These are phyloP conservation scores for Serripes groenlandicus DNA, from an alignment of 2,888 invertebrate genomes.

Conservation along the genomic window DNA sequence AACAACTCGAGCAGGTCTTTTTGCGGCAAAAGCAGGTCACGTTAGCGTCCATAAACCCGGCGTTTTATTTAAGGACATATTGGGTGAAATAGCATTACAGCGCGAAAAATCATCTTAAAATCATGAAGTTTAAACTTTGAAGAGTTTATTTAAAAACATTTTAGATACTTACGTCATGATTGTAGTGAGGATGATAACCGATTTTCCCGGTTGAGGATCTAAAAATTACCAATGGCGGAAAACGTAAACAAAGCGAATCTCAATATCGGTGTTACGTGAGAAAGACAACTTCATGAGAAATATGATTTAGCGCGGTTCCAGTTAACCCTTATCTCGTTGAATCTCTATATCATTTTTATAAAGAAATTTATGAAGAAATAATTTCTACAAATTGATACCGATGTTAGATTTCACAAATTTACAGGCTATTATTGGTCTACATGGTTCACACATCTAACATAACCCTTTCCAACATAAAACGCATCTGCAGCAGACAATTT, in stretches of 20 bases:
- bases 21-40: no score
- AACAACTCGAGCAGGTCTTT: no score
- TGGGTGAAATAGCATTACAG: not conserved
- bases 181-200: constrained; percentile 54
- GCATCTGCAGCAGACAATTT: no score
- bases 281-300: not conserved
- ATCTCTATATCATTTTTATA: not conserved
- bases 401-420: no score
- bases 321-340: not conserved
- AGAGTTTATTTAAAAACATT: not conserved
- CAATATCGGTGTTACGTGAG: not conserved
- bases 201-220: constrained; percentile 47
- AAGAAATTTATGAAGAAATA: no score
- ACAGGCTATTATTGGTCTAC: no score
- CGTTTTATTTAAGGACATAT: not conserved
- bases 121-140: no score
- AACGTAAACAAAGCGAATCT: constrained; percentile 58
- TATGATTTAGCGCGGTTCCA: no score
- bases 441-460: no score
- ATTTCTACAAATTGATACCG: no score
- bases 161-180: constrained; percentile 62
- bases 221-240: constrained; percentile 44
- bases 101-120: not conserved
- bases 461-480: no score
- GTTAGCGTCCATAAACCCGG: not conserved